Percentiles rank a stretch among this genome's conserved stretches.
phyloP scores from a whole-genome alignment of 2,888 invertebrate species.

The Athalia rosae region DNA sequence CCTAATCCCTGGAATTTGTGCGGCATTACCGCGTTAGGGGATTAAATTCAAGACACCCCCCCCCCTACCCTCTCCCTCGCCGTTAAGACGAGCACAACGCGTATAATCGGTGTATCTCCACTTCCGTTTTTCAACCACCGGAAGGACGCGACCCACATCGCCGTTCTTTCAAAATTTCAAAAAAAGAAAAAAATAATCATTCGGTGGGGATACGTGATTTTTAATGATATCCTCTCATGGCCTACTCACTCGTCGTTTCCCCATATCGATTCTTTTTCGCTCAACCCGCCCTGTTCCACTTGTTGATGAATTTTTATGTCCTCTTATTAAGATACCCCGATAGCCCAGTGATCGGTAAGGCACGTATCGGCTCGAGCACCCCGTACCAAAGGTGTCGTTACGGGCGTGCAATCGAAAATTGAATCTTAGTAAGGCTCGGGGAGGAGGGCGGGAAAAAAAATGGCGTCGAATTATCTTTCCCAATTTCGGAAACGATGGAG shows the following conservation, averaged over 20 bases:
- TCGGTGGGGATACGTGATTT: too few species aligned
- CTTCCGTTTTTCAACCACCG: too few species aligned
- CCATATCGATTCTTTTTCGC: not conserved
- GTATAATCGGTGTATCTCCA: constrained; percentile 8
- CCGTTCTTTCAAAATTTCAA: too few species aligned
- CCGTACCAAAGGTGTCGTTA: not conserved
- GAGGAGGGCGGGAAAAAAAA: not conserved
- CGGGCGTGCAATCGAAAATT: constrained; percentile 65
- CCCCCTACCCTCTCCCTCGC: constrained; percentile 51
- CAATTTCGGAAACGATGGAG: too few species aligned
- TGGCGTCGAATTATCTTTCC: not conserved
- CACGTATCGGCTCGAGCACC: constrained; percentile 55
- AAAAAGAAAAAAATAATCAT: not conserved
- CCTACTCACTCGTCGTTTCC: not conserved
- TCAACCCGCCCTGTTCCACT: not conserved
- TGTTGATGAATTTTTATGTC: not conserved
- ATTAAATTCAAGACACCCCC: constrained; percentile 60
- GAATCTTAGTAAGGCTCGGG: constrained; percentile 58
- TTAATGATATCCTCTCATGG: not conserved
- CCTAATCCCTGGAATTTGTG: constrained; percentile 66
- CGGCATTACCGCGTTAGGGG: constrained; percentile 66
- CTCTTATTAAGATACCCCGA: constrained; percentile 55
- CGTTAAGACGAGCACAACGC: constrained; percentile 37
- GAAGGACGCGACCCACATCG: not conserved
- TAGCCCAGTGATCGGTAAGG: constrained; percentile 62